Evolutionary conservation across 2,113 vertebrate species (phyloP).

Genomic region (Anas platyrhynchos): DNA sequence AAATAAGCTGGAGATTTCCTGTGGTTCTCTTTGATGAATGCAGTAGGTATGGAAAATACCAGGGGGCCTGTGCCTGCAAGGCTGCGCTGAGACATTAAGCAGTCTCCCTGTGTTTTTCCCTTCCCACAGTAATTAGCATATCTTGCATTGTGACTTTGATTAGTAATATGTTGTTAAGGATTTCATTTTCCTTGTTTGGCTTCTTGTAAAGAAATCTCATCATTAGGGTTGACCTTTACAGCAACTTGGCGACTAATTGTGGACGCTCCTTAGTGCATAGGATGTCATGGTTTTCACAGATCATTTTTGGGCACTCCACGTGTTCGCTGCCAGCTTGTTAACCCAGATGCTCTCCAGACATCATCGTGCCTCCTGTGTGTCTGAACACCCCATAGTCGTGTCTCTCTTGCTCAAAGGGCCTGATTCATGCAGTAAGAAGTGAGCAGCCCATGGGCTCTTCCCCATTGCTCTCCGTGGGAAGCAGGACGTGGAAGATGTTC

Average conservation of each 20-base stretch:
- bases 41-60: background rate
- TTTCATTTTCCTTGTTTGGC: background rate
- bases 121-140: background rate
- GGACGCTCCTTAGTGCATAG: rapidly evolving
- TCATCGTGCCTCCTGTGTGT: background rate
- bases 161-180: background rate
- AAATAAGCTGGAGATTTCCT: background rate
- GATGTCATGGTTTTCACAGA: background rate
- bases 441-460: background rate
- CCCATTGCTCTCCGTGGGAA: rapidly evolving
- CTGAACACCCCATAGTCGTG: background rate
- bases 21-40: background rate
- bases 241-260: background rate
- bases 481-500: background rate
- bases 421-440: background rate
- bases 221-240: background rate
- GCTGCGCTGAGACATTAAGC: background rate
- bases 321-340: background rate
- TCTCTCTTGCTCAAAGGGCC: background rate
- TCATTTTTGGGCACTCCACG: background rate
- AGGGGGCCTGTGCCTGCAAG: background rate
- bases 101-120: background rate
- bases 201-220: background rate
- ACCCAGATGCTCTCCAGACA: background rate
- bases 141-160: background rate